phyloP scores from a whole-genome alignment of 2,797 vertebrate species.

The Taeniopygia guttata region DNA sequence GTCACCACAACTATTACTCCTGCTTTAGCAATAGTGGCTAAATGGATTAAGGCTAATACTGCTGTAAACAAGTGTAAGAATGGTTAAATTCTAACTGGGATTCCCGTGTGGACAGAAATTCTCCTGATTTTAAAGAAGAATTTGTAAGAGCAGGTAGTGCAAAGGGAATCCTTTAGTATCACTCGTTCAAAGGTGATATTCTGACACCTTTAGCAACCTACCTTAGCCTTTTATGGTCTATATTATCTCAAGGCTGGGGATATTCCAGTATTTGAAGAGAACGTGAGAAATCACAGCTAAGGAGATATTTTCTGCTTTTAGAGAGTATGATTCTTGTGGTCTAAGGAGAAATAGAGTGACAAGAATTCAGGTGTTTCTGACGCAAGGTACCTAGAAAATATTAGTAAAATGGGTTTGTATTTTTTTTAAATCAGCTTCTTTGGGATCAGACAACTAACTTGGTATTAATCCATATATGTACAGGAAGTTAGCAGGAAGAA shows the following conservation, averaged over 20 bases:
- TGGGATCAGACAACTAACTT: not conserved
- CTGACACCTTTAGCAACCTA: not conserved
- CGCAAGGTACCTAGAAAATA: not conserved
- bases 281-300: not conserved
- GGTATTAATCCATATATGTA: not conserved
- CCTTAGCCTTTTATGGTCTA: not conserved
- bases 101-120: not conserved
- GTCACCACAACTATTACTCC: not conserved
- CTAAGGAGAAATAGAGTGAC: not conserved
- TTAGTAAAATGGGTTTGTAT: not conserved
- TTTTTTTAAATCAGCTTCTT: not conserved
- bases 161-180: not conserved
- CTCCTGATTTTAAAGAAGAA: not conserved
- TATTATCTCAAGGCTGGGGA: not conserved
- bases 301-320: not conserved
- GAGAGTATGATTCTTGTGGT: not conserved
- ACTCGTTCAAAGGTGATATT: not conserved
- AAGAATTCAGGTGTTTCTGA: not conserved
- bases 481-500: not conserved
- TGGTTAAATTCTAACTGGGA: not conserved
- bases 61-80: not conserved
- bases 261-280: not conserved
- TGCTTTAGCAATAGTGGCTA: not conserved
- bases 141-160: not conserved
- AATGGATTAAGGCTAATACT: not conserved